Conservation (phyloP, 2,888 invertebrate genomes). For the Iselma pallidipennis region DNA sequence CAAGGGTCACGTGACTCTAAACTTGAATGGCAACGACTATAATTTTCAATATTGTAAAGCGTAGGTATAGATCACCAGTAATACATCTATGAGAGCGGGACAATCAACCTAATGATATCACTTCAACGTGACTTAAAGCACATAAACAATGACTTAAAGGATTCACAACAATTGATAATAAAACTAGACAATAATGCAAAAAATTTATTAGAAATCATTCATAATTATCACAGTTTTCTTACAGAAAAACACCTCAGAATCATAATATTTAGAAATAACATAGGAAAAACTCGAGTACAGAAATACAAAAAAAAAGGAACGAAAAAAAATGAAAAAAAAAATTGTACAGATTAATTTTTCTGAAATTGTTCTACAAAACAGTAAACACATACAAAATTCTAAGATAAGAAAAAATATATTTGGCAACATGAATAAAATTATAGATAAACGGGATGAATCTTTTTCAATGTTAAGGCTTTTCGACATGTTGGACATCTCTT, state of each 20-base stretch:
- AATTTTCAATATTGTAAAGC: no score
- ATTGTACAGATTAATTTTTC: slow-evolving; percentile 4
- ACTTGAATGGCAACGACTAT: no score
- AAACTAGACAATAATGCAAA: neutral
- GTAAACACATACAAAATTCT: slow-evolving; percentile 6
- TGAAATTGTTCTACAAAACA: no score
- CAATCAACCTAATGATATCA: no score
- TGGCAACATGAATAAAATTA: slow-evolving; percentile 7
- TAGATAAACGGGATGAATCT: slow-evolving; percentile 32
- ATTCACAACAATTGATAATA: no score
- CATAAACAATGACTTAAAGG: no score
- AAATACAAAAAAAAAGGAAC: neutral
- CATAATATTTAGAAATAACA: no score
- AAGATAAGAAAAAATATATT: slow-evolving; percentile 9
- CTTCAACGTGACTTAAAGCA: no score
- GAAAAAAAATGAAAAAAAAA: neutral
- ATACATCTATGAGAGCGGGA: no score
- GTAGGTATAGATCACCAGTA: no score
- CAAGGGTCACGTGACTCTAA: no score
- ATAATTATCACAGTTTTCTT: neutral
- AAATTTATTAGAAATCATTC: neutral
- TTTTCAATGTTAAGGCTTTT: slow-evolving; percentile 23
- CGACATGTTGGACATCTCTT: slow-evolving; percentile 32
- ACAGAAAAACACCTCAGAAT: no score
- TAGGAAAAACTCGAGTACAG: neutral